Conservation (phyloP, 2,113 vertebrate species). For the Corvus cornix region DNA sequence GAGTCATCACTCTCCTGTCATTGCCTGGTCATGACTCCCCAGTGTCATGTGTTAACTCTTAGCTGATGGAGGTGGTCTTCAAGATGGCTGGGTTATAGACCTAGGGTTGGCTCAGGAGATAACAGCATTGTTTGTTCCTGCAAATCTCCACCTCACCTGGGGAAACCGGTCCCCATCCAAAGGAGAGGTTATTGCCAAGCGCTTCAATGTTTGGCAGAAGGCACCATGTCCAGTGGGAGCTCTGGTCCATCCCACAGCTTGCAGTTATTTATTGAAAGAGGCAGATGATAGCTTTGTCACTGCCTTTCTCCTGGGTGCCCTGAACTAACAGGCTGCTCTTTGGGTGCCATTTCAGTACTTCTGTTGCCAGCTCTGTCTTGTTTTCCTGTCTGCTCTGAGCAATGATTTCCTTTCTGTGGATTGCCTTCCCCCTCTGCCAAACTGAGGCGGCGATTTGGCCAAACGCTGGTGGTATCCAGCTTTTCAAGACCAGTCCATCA, state of each 20-base stretch:
- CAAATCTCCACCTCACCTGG: background rate
- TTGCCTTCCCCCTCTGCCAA: background rate
- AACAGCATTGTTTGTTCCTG: background rate
- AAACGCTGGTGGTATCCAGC: background rate
- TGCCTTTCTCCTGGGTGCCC: background rate
- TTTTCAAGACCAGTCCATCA: background rate
- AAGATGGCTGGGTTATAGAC: background rate
- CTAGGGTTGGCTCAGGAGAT: background rate
- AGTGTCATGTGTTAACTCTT: background rate
- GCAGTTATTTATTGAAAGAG: background rate
- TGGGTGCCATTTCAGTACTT: background rate
- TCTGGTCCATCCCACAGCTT: background rate
- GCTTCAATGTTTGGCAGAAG: background rate
- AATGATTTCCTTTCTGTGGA: background rate
- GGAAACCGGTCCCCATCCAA: background rate
- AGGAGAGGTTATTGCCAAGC: background rate
- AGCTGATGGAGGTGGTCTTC: background rate
- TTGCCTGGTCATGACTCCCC: background rate
- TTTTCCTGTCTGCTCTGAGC: background rate
- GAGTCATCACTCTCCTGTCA: background rate
- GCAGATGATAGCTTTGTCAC: background rate
- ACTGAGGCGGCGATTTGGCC: rapidly evolving
- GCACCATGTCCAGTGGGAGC: background rate
- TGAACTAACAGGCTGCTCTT: background rate
- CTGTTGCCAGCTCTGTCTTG: background rate